Evolutionary conservation across 2,797 vertebrate genomes (phyloP), one percentile per base, ranked within the genome.

Genomic region (Echiichthys vipera): DNA sequence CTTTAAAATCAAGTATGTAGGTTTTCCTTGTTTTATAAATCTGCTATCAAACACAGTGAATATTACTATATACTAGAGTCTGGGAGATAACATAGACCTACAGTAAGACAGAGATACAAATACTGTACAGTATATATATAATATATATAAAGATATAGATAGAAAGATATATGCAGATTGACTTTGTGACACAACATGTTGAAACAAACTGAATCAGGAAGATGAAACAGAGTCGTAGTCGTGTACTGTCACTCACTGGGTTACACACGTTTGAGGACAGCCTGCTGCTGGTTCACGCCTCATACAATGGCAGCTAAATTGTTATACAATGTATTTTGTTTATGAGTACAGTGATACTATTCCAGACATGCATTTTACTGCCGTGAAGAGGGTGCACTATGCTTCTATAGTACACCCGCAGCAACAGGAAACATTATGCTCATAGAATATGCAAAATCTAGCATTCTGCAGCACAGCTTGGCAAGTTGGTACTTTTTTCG

Each of bases 371-470:
- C 83, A 86, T 91, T 88, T 87, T 83, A 89, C 84, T 88, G 88
- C 85, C 78, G 77, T 84, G 77, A 82, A 65, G 46, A n/a, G 74
- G 46, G 67, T 76, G 74, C 68, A 32, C 77, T 66, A 59, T 70
- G 76, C 78, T 80, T 46, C 58, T 65, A 34, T 32, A 30, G 77
- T 81, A 75, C 64, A 71, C 72, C 78, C 75, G 27, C 75, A 85
- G 89, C 84, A 81, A 89, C 86, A 80, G 78, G 78, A 89, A 77
- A 90, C 89, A 88, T 81, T 89, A 84, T 73, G 84, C 84, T 95
- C 91, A 82, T 91, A 84, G 86, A 94, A 93, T 93, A 94, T 95
- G 95, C 95, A 95, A 95, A 91, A 78, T 84, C 87, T 88, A 87
- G 58, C 87, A 83, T 87, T 90, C 89, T 92, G 89, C 91, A 88